Conservation (phyloP, 2,113 vertebrate genomes). For the Myiozetetes cayanensis region DNA sequence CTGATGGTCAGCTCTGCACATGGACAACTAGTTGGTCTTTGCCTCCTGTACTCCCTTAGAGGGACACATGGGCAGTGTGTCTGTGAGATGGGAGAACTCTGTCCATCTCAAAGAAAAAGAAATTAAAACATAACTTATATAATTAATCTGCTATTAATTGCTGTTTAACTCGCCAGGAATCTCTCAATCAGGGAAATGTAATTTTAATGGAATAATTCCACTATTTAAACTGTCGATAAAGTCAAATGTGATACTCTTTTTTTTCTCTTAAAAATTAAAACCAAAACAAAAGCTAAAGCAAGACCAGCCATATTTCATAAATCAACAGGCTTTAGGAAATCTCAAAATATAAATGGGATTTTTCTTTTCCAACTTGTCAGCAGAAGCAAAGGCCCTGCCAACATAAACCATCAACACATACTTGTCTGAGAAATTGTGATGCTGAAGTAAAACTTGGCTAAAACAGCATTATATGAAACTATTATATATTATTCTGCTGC, state of each 20-base stretch:
- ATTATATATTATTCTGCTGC: conserved; percentile 42
- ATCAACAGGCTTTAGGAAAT: conserved; percentile 67
- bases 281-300: conserved; percentile 1
- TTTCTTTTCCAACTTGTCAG: conserved; percentile 68
- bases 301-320: conserved; percentile 49
- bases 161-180: neutral
- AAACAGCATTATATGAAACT: conserved; percentile 12
- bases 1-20: neutral
- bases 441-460: conserved; percentile 55
- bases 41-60: neutral
- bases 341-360: conserved; percentile 67
- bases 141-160: neutral
- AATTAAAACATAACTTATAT: neutral
- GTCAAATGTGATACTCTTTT: neutral
- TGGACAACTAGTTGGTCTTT: fast-evolving
- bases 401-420: conserved; percentile 65
- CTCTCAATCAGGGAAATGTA: neutral
- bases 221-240: neutral
- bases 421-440: conserved; percentile 63
- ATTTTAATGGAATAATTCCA: conserved; percentile 1
- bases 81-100: neutral
- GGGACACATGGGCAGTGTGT: neutral
- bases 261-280: neutral
- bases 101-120: neutral
- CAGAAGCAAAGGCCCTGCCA: conserved; percentile 62